These are phyloP conservation scores for Eulithis testata DNA, from an alignment of 2,888 invertebrate species.

Conservation along the genomic window DNA sequence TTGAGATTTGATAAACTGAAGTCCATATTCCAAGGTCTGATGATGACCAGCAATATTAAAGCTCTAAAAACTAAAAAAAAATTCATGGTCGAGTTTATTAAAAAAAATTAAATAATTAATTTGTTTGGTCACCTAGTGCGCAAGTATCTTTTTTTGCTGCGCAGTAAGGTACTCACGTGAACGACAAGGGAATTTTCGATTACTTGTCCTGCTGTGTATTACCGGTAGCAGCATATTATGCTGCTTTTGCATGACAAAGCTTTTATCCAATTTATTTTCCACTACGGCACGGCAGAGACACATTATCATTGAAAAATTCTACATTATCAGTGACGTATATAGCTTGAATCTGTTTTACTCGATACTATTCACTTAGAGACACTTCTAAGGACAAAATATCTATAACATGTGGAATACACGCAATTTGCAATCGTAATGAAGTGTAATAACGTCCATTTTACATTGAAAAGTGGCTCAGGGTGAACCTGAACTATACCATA, in stretches of 20 bases:
- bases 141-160: no score
- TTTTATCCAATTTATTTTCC: conserved; percentile 61
- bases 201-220: conserved; percentile 30
- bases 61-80: no score
- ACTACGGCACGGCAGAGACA: conserved; percentile 44
- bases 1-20: no score
- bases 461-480: not conserved
- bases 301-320: not conserved
- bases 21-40: no score
- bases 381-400: no score
- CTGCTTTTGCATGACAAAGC: conserved; percentile 78
- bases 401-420: no score
- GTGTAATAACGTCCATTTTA: not conserved
- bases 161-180: not conserved
- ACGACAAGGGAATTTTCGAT: not conserved
- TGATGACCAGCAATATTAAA: no score
- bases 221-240: conserved; percentile 34
- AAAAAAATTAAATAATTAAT: no score
- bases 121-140: no score
- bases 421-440: not conserved
- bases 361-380: no score
- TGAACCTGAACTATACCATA: not conserved
- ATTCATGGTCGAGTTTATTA: no score
- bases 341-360: no score
- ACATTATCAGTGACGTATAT: not conserved